phyloP scores from a whole-genome alignment of 1,140 invertebrate species.

The Marisa cornuarietis region DNA sequence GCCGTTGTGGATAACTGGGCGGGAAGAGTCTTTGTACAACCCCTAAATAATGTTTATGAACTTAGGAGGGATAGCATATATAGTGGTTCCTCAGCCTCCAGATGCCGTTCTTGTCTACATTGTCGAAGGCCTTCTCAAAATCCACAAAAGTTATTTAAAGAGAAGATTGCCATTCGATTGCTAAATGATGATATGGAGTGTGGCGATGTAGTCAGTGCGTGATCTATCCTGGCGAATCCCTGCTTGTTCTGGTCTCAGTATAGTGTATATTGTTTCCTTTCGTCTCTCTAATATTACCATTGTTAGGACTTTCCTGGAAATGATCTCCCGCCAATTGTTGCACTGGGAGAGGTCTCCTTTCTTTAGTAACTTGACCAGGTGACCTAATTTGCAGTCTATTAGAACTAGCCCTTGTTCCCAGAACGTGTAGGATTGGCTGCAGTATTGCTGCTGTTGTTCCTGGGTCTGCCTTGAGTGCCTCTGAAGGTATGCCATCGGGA shows the following conservation, averaged over 20 bases:
- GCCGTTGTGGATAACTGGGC: slow-evolving; percentile 28
- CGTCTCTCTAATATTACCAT: slow-evolving; percentile 27
- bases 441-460: slow-evolving; percentile 8
- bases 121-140: too few species aligned
- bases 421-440: slow-evolving; percentile 13
- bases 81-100: slow-evolving; percentile 41
- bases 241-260: slow-evolving; percentile 29
- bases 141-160: slow-evolving; percentile 44
- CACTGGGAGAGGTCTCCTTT: slow-evolving; percentile 33
- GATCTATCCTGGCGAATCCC: slow-evolving; percentile 28
- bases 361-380: slow-evolving; percentile 30
- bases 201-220: slow-evolving; percentile 40
- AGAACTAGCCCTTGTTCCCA: slow-evolving; percentile 27
- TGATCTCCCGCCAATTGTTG: slow-evolving; percentile 41
- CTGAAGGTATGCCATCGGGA: slow-evolving; percentile 26
- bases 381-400: slow-evolving; percentile 23
- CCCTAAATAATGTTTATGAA: slow-evolving; percentile 31
- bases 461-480: slow-evolving; percentile 28
- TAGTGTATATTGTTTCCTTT: slow-evolving; percentile 19
- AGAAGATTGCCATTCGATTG: slow-evolving; percentile 47
- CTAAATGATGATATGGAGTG: slow-evolving; percentile 38
- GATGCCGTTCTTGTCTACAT: slow-evolving; percentile 37
- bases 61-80: slow-evolving; percentile 36
- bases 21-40: slow-evolving; percentile 30
- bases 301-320: slow-evolving; percentile 33